Evolutionary conservation across 2,888 invertebrate species (phyloP), one percentile per base, ranked within the genome.

Genomic region (Monochamus alternatus): DNA sequence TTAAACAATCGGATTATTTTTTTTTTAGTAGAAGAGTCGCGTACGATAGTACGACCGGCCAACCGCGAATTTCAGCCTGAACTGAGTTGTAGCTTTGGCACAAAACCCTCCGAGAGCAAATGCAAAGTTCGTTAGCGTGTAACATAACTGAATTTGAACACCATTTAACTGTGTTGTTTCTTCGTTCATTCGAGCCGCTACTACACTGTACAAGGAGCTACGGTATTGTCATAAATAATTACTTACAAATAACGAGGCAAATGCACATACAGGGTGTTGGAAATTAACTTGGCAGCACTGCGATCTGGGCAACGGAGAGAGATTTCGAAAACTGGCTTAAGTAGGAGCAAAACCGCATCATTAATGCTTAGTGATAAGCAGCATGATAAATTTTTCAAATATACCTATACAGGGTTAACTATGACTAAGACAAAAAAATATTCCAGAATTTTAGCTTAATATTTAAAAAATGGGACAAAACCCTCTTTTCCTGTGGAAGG

Each of bases 151-250:
- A 69, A 68, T 74, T 74, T 64, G 58, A 74, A 65, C 70, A 64
- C 69, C 74, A 65, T 58, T 65, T 66, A 22, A 38, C 72, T 65
- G 44, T 58, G 43, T 60, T 65, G 43, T 66, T 72, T 14, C 44
- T 59, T 22, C 66, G 32, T 44, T 55, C 59, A 47, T 60, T 59
- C 60, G 60, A 30, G 47, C 31, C 66, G 66, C 64, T 60, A 22
- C 30, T 9, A 51, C 31, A 32, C 30, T 55, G 30, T 55, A 63
- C 68, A 68, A 75, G 68, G 71, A 51, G 76, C 69, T 74, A 78
- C 74, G 78, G 74, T 73, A 62, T 71, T 77, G 78, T 74, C 70
- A 77, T 77, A 66, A 55, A 74, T 67, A 77, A 77, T 79, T 65
- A 75, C 55, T 60, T 69, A 32, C 14, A 38, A 47, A 3, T 8